These are phyloP conservation scores for Rallus crepitans DNA, from an alignment of 2,797 vertebrate genomes.

Conservation along the genomic window DNA sequence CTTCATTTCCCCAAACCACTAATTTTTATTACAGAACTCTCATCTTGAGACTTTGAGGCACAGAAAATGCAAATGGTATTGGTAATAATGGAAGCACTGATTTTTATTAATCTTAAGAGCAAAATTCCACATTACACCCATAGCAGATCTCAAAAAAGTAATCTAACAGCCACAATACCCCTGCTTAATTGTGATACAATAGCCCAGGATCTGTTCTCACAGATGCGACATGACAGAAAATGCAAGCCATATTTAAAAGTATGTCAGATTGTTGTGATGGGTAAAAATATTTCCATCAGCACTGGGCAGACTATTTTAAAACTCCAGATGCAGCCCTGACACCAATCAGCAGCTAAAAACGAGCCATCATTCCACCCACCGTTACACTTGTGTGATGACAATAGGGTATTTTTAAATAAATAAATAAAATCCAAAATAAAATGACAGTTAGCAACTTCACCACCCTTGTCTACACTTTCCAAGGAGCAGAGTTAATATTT, in stretches of 20 bases:
- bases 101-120: conserved; percentile 39
- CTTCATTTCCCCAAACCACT: not conserved
- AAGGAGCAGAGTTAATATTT: conserved; percentile 33
- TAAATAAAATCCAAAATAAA: conserved; percentile 18
- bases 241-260: conserved; percentile 29
- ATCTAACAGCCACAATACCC: conserved; percentile 59
- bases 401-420: not conserved
- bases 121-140: conserved; percentile 50
- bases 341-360: conserved; percentile 50
- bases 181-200: conserved; percentile 31
- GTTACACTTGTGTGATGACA: not conserved
- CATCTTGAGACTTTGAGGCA: conserved; percentile 19
- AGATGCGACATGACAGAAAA: conserved; percentile 56
- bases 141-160: conserved; percentile 27
- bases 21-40: not conserved
- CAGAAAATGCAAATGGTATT: not conserved
- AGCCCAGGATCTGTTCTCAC: conserved; percentile 56
- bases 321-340: conserved; percentile 25
- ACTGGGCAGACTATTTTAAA: not conserved
- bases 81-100: conserved; percentile 31
- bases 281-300: not conserved
- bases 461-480: conserved; percentile 10
- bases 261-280: not conserved
- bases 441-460: conserved; percentile 32
- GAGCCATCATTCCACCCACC: not conserved